phyloP scores from a whole-genome alignment of 2,113 vertebrate species.

The Siphamia tubifer region DNA sequence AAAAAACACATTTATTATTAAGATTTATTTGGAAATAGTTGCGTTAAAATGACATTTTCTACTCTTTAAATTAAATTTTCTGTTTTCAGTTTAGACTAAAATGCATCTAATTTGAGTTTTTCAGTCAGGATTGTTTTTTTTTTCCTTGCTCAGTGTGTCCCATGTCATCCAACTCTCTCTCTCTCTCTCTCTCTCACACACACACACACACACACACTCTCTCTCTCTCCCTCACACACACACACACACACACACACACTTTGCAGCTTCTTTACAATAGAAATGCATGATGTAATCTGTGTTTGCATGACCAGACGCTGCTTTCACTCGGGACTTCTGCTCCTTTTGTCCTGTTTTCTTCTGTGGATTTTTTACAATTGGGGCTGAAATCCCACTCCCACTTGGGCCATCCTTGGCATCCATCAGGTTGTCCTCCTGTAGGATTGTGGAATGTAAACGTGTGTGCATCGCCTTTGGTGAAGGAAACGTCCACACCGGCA shows the following conservation, averaged over 20 bases:
- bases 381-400: neutral
- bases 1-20: too few species aligned
- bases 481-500: too few species aligned
- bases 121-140: too few species aligned
- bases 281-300: constrained; percentile 68
- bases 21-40: too few species aligned
- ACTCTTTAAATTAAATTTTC: too few species aligned
- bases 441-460: constrained; percentile 25
- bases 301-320: constrained; percentile 56
- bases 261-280: constrained; percentile 58
- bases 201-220: constrained; percentile 2
- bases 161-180: constrained; percentile 29
- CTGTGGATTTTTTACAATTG: constrained; percentile 12
- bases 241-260: constrained; percentile 32
- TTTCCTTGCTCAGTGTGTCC: too few species aligned
- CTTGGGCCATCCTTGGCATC: constrained; percentile 12
- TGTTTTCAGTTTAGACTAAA: too few species aligned
- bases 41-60: too few species aligned
- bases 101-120: too few species aligned
- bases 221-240: too few species aligned
- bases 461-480: too few species aligned
- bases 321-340: constrained; percentile 19
- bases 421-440: constrained; percentile 64
- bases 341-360: constrained; percentile 19
- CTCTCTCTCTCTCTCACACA: neutral